A percentile compares a stretch with the other conserved stretches of the same genome.
These are phyloP conservation scores for Cecropterus lyciades DNA, from an alignment of 1,140 invertebrate genomes.

Conservation along the genomic window DNA sequence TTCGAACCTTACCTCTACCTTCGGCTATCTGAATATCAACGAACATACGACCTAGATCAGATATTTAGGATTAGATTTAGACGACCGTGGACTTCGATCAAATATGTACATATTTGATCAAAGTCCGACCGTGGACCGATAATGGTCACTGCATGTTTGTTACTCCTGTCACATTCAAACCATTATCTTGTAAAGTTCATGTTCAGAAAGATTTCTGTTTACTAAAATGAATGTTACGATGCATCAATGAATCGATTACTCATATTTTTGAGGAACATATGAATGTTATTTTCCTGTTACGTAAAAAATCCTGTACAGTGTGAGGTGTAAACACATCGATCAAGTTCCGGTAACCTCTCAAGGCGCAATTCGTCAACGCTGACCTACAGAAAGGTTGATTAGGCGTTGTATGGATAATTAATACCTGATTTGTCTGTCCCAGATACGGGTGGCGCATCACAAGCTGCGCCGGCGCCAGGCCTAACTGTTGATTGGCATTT, in stretches of 20 bases:
- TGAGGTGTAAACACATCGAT: constrained; percentile 11
- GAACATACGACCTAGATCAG: no score
- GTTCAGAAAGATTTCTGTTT: no score
- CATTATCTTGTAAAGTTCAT: no score
- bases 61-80: no score
- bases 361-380: constrained; percentile 40
- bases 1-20: no score
- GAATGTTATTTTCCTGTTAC: constrained; percentile 16
- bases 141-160: no score
- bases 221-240: no score
- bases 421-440: constrained; percentile 76
- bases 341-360: constrained; percentile 32
- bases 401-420: constrained; percentile 73
- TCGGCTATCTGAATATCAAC: no score
- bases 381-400: constrained; percentile 63
- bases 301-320: constrained; percentile 10
- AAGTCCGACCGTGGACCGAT: no score
- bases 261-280: background rate
- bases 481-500: constrained; percentile 78
- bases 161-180: no score
- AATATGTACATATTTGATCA: no score
- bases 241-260: background rate
- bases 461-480: constrained; percentile 70
- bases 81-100: no score
- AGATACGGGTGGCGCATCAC: constrained; percentile 76